Percentiles rank a stretch among this genome's conserved stretches.
Evolutionary conservation across 2,113 vertebrate species (phyloP).

Genomic region (Corythornis madagascariensis): DNA sequence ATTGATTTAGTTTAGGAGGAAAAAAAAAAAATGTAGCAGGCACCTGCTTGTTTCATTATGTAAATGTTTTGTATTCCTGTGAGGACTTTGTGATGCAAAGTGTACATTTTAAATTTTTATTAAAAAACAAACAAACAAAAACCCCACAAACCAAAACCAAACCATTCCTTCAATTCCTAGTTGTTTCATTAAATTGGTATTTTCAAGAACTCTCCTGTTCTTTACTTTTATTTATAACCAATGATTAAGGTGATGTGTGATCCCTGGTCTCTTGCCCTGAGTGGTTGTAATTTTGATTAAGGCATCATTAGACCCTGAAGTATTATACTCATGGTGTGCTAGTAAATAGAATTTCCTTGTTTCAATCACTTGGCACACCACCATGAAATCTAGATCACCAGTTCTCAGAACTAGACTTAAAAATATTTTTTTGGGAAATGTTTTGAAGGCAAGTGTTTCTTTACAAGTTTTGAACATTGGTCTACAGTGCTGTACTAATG

Average conservation of each 20-base stretch:
- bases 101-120: background rate
- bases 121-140: background rate
- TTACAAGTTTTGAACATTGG: background rate
- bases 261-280: background rate
- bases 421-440: background rate
- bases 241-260: background rate
- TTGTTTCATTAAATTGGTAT: background rate
- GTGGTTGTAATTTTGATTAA: background rate
- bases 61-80: background rate
- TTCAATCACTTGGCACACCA: background rate
- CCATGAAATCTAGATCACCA: background rate
- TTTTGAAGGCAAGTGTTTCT: background rate
- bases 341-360: background rate
- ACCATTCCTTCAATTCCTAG: background rate
- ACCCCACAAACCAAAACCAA: too few species aligned
- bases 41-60: background rate
- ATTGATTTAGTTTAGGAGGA: background rate
- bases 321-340: background rate
- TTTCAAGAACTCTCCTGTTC: background rate
- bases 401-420: background rate
- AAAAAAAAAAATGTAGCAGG: background rate
- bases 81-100: background rate
- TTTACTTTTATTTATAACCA: background rate
- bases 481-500: background rate
- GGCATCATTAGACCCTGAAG: background rate